A percentile compares a stretch with the other conserved stretches of the same genome.
Evolutionary conservation across 2,797 vertebrate species (phyloP).

Genomic region (Phoebastria nigripes): DNA sequence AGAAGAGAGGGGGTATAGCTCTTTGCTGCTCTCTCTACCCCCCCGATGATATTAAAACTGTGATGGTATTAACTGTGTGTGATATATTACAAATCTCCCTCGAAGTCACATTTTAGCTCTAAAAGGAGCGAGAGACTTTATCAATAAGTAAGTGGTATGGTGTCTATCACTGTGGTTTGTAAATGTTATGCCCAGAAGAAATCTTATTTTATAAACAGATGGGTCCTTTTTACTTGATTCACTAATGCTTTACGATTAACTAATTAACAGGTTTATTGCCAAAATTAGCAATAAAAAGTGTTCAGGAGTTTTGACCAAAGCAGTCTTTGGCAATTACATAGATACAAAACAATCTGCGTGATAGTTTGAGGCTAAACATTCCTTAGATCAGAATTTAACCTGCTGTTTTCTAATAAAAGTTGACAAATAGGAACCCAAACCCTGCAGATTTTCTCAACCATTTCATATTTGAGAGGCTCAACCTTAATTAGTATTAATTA

Average conservation of each 20-base stretch:
- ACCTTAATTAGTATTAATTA: slow-evolving; percentile 77
- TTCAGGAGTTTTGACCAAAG: slow-evolving; percentile 78
- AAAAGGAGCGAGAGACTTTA: slow-evolving; percentile 1
- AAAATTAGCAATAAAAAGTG: slow-evolving; percentile 81
- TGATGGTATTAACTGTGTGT: neutral
- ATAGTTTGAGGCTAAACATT: slow-evolving; percentile 77
- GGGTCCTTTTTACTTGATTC: slow-evolving; percentile 79
- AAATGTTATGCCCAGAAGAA: slow-evolving; percentile 77
- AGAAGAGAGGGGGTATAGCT: neutral
- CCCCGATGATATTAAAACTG: neutral
- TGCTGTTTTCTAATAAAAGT: slow-evolving; percentile 79
- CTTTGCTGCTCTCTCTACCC: neutral
- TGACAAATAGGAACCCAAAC: slow-evolving; percentile 75
- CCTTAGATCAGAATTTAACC: slow-evolving; percentile 73
- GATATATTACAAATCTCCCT: neutral
- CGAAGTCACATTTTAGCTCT: slow-evolving; percentile 23
- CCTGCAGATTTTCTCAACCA: slow-evolving; percentile 67
- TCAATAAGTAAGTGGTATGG: slow-evolving; percentile 36
- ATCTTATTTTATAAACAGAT: slow-evolving; percentile 79
- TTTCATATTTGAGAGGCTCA: slow-evolving; percentile 64
- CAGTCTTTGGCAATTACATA: slow-evolving; percentile 74
- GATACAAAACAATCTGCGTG: slow-evolving; percentile 72
- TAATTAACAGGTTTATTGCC: slow-evolving; percentile 82
- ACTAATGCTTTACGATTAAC: slow-evolving; percentile 80
- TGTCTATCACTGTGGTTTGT: slow-evolving; percentile 44